Evolutionary conservation across 2,888 invertebrate species (phyloP), one percentile per base, ranked within the genome.

Genomic region (Pelosia muscerda): DNA sequence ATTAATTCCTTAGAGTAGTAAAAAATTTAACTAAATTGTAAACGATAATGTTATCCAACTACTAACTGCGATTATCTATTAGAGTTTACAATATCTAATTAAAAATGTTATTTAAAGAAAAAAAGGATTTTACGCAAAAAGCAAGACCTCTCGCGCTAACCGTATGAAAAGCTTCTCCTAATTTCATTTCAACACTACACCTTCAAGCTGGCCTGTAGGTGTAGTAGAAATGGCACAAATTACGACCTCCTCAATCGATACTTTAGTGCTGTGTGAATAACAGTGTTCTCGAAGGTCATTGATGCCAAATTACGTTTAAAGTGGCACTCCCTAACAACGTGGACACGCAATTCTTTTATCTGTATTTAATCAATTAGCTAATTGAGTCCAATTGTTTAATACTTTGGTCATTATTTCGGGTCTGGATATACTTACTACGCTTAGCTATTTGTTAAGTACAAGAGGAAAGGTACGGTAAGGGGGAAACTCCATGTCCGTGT

Each of bases 341-440:
- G 25, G 25, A 42, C 42, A 42, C 60, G 60, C 38, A 42, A 42
- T 60, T n/a, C 25, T 26, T 25, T 42, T 11, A 62, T 62, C 49
- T n/a, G 28, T 22, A 42, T 49, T 49, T 49, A n/a, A n/a, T 25
- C 42, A 19, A 62, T 62, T 28, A 28, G 28, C 49, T 28, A 49
- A 62, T 62, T 49, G 26, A 28, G 9, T 62, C 13, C 13, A 53
- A 22, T 13, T 15, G 25, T 15, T 1, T 54, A 3, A 23, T 54
- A 54, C 54, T 4, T 23, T n/a, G 23, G 13, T 10, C 0, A 4
- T 23, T 13, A 13, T 23, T 54, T 54, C 9, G 54, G 23, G 10
- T n/a, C n/a, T 54, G 54, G 11, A 42, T 42, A 0, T 38, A 38
- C 11, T 34, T 34, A 13, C 34, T n/a, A 31, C 31, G 1, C 1